These are phyloP conservation scores for Pogonocherus hispidulus DNA, from an alignment of 2,888 invertebrate genomes.

Conservation along the genomic window DNA sequence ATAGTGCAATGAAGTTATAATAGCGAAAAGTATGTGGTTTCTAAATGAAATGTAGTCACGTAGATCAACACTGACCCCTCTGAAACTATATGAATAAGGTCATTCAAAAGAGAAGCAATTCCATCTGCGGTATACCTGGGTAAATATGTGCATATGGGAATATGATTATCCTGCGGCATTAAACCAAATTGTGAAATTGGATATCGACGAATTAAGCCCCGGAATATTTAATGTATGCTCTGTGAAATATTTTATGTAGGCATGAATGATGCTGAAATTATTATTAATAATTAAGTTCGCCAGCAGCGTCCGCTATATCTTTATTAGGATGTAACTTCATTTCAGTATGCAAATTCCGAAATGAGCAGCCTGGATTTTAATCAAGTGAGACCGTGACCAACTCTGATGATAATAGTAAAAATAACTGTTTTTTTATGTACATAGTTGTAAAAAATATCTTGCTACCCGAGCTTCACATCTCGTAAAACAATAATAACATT, in stretches of 20 bases:
- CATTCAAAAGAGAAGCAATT: background rate
- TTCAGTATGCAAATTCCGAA: slow-evolving; percentile 1
- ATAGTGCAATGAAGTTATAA: too few relatives aligned
- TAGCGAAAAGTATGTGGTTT: too few relatives aligned
- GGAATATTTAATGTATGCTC: background rate
- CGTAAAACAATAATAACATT: too few relatives aligned
- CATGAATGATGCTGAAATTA: background rate
- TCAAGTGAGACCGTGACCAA: background rate
- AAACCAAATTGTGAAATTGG: background rate
- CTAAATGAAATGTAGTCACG: too few relatives aligned
- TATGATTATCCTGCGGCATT: background rate
- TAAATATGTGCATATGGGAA: background rate
- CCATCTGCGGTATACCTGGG: background rate
- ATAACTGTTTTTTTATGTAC: background rate
- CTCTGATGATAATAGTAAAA: background rate
- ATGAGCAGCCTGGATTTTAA: background rate
- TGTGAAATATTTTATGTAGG: background rate
- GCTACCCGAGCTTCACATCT: too few relatives aligned
- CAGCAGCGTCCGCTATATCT: background rate
- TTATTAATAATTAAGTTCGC: slow-evolving; percentile 1
- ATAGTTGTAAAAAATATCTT: too few relatives aligned
- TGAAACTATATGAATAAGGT: background rate
- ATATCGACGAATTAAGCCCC: background rate
- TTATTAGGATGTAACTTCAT: background rate
- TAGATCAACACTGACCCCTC: too few relatives aligned